These are phyloP conservation scores for Nothoprocta perdicaria DNA, from an alignment of 2,113 vertebrate species.

Conservation along the genomic window DNA sequence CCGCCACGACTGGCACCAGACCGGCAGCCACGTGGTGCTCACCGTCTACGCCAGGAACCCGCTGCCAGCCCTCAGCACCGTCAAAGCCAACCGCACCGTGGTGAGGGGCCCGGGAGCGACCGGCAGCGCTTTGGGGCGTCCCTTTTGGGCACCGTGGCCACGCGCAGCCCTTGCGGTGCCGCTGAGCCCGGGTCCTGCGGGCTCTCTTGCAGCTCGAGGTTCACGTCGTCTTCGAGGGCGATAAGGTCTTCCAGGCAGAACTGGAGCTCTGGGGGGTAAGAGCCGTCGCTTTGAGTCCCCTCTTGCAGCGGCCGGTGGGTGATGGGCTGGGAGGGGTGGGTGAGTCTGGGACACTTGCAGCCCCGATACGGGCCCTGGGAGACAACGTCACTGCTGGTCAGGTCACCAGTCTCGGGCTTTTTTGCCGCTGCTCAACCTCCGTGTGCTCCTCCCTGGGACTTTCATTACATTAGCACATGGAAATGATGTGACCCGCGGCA, in stretches of 20 bases:
- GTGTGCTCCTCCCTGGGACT: background rate
- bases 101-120: slow-evolving; percentile 73
- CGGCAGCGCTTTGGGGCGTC: background rate
- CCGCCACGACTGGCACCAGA: slow-evolving; percentile 96
- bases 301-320: background rate
- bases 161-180: background rate
- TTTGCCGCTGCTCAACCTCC: background rate
- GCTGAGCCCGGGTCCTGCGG: background rate
- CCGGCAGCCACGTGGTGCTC: slow-evolving; percentile 84
- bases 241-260: slow-evolving; percentile 87
- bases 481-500: background rate
- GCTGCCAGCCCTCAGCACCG: slow-evolving; percentile 79
- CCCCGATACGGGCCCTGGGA: background rate
- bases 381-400: background rate
- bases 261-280: slow-evolving; percentile 95
- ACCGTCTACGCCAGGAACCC: slow-evolving; percentile 91
- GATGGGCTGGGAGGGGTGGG: background rate
- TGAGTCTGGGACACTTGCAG: background rate
- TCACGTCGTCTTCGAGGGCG: slow-evolving; percentile 88
- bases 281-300: slow-evolving; percentile 24
- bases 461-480: background rate
- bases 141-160: background rate
- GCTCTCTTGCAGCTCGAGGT: slow-evolving; percentile 83
- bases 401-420: background rate
- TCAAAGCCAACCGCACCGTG: slow-evolving; percentile 88